Conservation (phyloP, 53 echinoderm and acorn worm species). For the Henricia sp. region DNA sequence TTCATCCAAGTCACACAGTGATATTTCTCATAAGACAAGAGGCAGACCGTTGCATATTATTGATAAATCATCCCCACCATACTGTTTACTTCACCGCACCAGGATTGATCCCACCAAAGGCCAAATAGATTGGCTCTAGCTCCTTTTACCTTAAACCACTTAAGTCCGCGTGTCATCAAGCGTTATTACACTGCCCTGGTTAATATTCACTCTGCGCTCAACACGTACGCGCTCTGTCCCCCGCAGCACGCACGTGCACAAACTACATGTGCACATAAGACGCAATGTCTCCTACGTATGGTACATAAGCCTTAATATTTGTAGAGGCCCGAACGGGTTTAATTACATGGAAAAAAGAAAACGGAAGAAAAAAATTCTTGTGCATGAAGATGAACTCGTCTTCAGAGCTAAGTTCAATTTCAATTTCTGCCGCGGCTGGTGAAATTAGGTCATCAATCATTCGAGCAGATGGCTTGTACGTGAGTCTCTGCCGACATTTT, state of each 20-base stretch:
- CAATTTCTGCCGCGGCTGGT: conserved; percentile 8
- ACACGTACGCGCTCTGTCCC: not conserved
- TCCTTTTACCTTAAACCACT: not conserved
- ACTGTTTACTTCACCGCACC: not conserved
- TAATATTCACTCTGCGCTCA: conserved; percentile 3
- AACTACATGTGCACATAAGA: not conserved
- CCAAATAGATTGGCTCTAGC: not conserved
- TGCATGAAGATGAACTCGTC: not conserved
- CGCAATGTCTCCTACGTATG: too few relatives aligned
- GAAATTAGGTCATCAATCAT: conserved; percentile 47
- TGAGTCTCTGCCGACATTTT: conserved; percentile 15
- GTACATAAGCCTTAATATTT: too few relatives aligned
- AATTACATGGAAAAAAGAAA: too few relatives aligned
- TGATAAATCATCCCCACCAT: not conserved
- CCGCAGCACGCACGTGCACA: not conserved
- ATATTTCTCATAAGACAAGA: too few relatives aligned
- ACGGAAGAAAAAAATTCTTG: not conserved
- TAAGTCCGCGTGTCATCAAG: not conserved
- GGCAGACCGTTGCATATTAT: not conserved
- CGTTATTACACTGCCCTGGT: not conserved
- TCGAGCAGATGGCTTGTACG: conserved; percentile 17
- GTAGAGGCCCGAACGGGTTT: too few relatives aligned
- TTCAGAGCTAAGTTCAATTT: conserved; percentile 24
- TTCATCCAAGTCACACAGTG: not conserved
- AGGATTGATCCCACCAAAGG: not conserved